These are phyloP conservation scores for Chaetophractus vellerosus DNA, from an alignment of 2,797 vertebrate species.

Conservation along the genomic window DNA sequence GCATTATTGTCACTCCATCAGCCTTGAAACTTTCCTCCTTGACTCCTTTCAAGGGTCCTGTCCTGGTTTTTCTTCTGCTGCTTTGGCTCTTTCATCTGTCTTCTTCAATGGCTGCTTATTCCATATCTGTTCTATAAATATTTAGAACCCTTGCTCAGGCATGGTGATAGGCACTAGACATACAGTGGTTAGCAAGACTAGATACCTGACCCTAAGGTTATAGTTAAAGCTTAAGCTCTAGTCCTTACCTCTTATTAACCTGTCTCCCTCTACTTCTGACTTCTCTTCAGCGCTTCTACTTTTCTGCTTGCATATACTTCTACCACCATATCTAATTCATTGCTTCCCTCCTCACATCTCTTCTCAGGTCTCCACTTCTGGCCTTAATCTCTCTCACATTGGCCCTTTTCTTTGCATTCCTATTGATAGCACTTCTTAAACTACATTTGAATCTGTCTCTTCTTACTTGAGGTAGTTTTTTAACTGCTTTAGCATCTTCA, in stretches of 20 bases:
- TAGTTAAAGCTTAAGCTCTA: not conserved
- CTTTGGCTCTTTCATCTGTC: not conserved
- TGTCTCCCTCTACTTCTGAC: not conserved
- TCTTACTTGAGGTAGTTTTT: not conserved
- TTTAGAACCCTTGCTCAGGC: not conserved
- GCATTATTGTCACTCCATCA: not conserved
- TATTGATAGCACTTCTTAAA: not conserved
- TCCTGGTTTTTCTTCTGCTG: not conserved
- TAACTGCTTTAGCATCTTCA: not conserved
- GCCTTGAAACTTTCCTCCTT: not conserved
- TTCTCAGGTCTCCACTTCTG: not conserved
- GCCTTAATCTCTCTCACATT: not conserved
- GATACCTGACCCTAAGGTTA: not conserved
- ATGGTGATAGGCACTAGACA: not conserved
- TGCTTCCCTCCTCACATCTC: not conserved
- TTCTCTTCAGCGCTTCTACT: not conserved
- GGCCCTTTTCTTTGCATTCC: not conserved
- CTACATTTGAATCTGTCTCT: not conserved
- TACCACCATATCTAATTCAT: not conserved
- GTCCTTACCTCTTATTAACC: not conserved
- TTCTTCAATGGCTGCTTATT: no score
- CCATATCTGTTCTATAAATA: not conserved
- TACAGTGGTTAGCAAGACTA: not conserved
- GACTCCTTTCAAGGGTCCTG: not conserved
- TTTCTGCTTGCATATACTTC: not conserved